Evolutionary conservation across 2,888 invertebrate species (phyloP).

Genomic region (Spilarctia lutea): DNA sequence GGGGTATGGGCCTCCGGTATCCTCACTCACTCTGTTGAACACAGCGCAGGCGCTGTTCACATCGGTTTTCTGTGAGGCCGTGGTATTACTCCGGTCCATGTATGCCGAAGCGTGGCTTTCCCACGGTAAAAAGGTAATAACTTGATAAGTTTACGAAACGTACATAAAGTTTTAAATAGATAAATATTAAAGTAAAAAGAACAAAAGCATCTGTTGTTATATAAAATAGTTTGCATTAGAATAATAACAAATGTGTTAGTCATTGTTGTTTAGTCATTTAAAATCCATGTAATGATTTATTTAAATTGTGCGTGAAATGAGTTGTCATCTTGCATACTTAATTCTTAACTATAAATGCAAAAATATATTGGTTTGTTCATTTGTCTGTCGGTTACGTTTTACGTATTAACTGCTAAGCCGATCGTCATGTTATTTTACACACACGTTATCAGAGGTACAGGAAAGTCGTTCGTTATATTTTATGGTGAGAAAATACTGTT

Average conservation of each 20-base stretch:
- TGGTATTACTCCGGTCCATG: too few species aligned
- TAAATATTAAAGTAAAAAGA: not conserved
- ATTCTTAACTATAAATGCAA: constrained; percentile 1
- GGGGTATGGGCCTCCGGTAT: too few species aligned
- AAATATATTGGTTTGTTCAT: not conserved
- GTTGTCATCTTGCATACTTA: not conserved
- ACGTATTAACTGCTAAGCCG: not conserved
- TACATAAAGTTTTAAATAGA: not conserved
- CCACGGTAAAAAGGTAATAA: too few species aligned
- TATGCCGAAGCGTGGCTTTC: too few species aligned
- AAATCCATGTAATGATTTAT: constrained; percentile 4
- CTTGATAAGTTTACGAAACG: not conserved
- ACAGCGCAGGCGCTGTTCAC: too few species aligned
- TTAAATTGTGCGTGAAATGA: constrained; percentile 9
- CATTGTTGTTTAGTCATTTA: constrained; percentile 7
- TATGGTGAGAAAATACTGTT: too few species aligned
- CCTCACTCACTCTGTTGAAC: too few species aligned
- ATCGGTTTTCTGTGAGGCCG: too few species aligned
- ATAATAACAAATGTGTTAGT: constrained; percentile 10
- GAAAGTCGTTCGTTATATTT: not conserved
- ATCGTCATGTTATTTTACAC: not conserved
- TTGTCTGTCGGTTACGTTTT: not conserved
- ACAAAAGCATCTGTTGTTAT: too few species aligned
- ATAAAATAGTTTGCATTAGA: not conserved
- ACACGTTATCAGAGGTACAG: not conserved